Conservation (phyloP, 2,888 invertebrate species). For the Drosophila austrosaltans region DNA sequence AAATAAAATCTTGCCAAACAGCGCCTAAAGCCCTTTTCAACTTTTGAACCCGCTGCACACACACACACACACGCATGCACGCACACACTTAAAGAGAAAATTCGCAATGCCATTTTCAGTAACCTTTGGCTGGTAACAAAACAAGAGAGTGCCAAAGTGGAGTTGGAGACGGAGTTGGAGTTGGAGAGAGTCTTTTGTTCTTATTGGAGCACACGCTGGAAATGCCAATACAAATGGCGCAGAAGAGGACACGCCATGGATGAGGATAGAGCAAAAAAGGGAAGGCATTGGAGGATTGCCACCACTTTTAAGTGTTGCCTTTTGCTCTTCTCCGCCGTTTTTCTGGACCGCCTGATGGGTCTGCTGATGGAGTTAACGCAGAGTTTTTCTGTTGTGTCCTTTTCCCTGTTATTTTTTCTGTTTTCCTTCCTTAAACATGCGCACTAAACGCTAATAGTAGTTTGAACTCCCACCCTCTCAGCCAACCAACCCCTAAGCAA, state of each 20-base stretch:
- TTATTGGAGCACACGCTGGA: slow-evolving; percentile 77
- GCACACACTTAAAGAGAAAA: slow-evolving; percentile 15
- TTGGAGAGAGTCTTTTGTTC: slow-evolving; percentile 72
- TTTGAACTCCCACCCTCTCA: slow-evolving; percentile 54
- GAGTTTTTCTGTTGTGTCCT: slow-evolving; percentile 54
- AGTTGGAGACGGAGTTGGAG: slow-evolving; percentile 16
- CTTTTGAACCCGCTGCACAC: slow-evolving; percentile 48
- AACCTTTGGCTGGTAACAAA: slow-evolving; percentile 60
- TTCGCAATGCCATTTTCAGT: slow-evolving; percentile 60
- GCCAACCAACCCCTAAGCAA: slow-evolving; percentile 53
- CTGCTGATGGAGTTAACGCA: slow-evolving; percentile 40
- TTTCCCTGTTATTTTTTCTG: slow-evolving; percentile 42
- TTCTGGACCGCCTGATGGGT: slow-evolving; percentile 25
- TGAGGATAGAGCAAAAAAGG: slow-evolving; percentile 27
- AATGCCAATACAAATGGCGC: slow-evolving; percentile 80
- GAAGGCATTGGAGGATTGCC: slow-evolving; percentile 71
- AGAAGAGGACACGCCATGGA: slow-evolving; percentile 63
- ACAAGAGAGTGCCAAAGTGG: neutral
- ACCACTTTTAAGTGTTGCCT: slow-evolving; percentile 78
- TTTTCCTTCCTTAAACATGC: slow-evolving; percentile 69
- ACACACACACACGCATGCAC: slow-evolving; percentile 18
- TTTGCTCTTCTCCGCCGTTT: slow-evolving; percentile 55
- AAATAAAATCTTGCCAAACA: neutral
- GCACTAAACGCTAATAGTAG: slow-evolving; percentile 78
- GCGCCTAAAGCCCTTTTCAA: slow-evolving; percentile 44